A percentile compares a stretch with the other conserved stretches of the same genome.
These are phyloP conservation scores for Acrossocheilus fasciatus DNA, from an alignment of 2,797 vertebrate species.

Conservation along the genomic window DNA sequence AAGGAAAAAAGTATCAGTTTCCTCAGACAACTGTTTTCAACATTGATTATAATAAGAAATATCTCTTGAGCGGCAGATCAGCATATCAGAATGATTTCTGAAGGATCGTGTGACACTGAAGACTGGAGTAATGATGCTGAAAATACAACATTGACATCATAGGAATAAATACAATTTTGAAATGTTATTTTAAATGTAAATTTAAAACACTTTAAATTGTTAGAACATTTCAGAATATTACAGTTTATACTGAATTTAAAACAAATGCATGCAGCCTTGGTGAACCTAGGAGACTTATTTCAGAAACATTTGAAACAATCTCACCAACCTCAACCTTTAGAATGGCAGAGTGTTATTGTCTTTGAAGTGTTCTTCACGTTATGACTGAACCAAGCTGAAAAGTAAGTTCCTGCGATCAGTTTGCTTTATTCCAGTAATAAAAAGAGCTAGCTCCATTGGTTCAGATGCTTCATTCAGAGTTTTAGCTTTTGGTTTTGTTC, in stretches of 20 bases:
- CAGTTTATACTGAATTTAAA: neutral
- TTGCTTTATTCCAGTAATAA: neutral
- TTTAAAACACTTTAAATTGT: too few species aligned
- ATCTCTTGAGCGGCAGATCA: neutral
- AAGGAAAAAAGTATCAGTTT: neutral
- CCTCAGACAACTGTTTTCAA: too few species aligned
- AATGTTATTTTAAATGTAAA: neutral
- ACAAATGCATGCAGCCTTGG: neutral
- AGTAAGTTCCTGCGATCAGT: neutral
- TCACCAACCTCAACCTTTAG: neutral
- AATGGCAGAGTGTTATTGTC: neutral
- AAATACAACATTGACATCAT: neutral
- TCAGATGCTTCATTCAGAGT: neutral
- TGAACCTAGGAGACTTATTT: neutral
- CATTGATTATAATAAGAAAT: neutral
- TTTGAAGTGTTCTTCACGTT: neutral
- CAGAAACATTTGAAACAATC: neutral
- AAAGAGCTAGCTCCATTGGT: neutral
- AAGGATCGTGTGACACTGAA: neutral
- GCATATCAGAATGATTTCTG: neutral
- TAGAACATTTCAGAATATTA: neutral
- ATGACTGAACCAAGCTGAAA: slow-evolving; percentile 3
- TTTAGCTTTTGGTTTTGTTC: neutral
- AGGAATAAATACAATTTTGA: neutral
- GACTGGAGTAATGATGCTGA: neutral